Percentiles rank a stretch among this genome's conserved stretches.
Evolutionary conservation across 2,888 invertebrate genomes (phyloP).

Genomic region (Epinotia ramella): DNA sequence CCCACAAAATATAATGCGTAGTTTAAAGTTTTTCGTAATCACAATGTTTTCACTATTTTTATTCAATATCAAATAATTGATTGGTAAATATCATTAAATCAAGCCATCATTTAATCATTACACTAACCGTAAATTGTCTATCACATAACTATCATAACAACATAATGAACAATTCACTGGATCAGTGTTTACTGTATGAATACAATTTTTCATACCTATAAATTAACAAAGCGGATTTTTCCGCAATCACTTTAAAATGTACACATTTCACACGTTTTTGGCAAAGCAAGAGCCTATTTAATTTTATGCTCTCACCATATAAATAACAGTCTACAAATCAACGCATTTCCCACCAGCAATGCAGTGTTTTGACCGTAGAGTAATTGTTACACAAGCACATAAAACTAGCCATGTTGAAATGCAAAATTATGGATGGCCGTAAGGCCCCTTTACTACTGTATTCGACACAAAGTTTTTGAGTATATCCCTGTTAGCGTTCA

Average conservation of each 20-base stretch:
- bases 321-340: conserved; percentile 45
- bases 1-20: no score
- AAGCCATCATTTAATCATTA: not conserved
- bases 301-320: conserved; percentile 29
- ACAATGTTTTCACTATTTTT: no score
- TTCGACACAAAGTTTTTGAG: conserved; percentile 13
- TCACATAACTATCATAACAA: not conserved
- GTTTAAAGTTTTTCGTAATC: no score
- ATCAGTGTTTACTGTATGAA: not conserved
- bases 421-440: conserved; percentile 46
- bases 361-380: conserved; percentile 45
- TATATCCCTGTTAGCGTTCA: not conserved
- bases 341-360: conserved; percentile 45
- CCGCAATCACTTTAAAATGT: conserved; percentile 8
- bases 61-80: no score
- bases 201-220: not conserved
- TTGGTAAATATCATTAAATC: no score
- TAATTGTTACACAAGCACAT: conserved; percentile 44
- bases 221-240: not conserved
- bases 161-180: not conserved
- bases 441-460: conserved; percentile 35
- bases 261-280: conserved; percentile 32
- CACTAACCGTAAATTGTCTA: not conserved
- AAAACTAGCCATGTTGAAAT: conserved; percentile 46
- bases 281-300: conserved; percentile 41